Evolutionary conservation across 2,797 vertebrate genomes (phyloP), one percentile per base, ranked within the genome.

Genomic region (Brotogeris chrysoptera): DNA sequence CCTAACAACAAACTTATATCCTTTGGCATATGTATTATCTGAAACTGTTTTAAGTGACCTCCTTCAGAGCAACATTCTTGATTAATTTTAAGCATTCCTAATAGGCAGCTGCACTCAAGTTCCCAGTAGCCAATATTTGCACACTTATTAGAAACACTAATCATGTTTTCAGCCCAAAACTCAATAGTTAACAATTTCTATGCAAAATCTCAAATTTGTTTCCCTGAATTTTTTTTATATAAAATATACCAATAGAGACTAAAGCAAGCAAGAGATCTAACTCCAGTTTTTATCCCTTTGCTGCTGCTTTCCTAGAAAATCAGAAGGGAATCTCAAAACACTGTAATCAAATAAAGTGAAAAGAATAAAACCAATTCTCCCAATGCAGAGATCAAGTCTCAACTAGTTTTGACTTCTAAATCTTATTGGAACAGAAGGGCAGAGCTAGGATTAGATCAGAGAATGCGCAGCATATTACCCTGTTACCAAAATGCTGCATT

Each of bases 71-170:
- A 69, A 64, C 9, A 23, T 52, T 65, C 61, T 55, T 72, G 14
- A 30, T 74, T 61, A 32, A 64, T 74, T 79, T 64, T 60, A 79
- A 90, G 21, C 17, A 52, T 65, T 90, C 47, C 41, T 65, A 30
- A 73, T 4, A 20, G 13, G 10, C 8, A 55, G 21, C 24, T 41
- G 30, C 38, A 49, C 52, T 38, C 32, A 85, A 61, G 41, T 38
- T 25, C 44, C 24, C 72, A 65, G 25, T 74, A 14, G 16, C 38
- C 63, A 64, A 38, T 12, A 9, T 68, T 14, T 74, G 36, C 53
- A 43, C 32, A 23, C 12, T 32, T 44, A 5, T 0, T 76, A 52
- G 46, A 59, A 83, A 71, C 0, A 0, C 4, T 43, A 1, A 16
- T 52, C 53, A 25, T 46, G 24, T 36, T 53, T 55, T 61, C 83